Evolutionary conservation across 1,140 invertebrate species (phyloP).

Genomic region (Saccostrea glomerata): DNA sequence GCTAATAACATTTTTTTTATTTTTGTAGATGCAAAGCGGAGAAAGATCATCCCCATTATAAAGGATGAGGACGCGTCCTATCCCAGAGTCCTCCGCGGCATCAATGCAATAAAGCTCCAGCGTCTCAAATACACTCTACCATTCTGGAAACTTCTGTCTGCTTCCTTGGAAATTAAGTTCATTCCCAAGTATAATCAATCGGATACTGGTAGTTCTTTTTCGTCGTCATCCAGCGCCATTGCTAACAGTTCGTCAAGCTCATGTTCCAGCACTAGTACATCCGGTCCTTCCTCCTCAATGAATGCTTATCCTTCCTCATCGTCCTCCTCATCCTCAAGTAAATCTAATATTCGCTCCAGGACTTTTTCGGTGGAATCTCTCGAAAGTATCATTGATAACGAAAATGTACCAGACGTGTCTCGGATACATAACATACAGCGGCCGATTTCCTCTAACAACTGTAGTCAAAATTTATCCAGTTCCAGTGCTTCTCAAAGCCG

Average conservation of each 20-base stretch:
- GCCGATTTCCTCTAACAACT: not conserved
- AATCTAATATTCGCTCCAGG: not conserved
- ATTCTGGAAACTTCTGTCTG: conserved; percentile 48
- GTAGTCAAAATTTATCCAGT: not conserved
- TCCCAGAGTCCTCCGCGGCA: conserved; percentile 52
- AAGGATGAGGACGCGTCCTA: conserved; percentile 53
- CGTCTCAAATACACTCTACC: conserved; percentile 41
- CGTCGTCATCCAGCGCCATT: not conserved
- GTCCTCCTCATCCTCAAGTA: not conserved
- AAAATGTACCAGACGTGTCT: not conserved
- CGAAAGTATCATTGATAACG: conserved; percentile 31
- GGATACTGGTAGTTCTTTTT: not conserved
- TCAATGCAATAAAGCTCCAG: conserved; percentile 52
- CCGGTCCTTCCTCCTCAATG: not conserved
- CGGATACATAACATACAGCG: not conserved
- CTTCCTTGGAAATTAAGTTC: conserved; percentile 37
- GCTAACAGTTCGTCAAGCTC: not conserved
- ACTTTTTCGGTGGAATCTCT: conserved; percentile 28
- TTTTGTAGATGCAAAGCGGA: conserved; percentile 49
- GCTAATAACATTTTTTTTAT: not conserved
- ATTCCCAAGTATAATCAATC: not conserved
- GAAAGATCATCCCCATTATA: conserved; percentile 53
- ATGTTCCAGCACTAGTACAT: not conserved
- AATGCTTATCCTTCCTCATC: not conserved
- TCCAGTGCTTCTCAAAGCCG: not conserved